A percentile compares a stretch with the other conserved stretches of the same genome.
These are phyloP conservation scores for Diplazon laetatorius DNA, from an alignment of 2,888 invertebrate genomes.

Conservation along the genomic window DNA sequence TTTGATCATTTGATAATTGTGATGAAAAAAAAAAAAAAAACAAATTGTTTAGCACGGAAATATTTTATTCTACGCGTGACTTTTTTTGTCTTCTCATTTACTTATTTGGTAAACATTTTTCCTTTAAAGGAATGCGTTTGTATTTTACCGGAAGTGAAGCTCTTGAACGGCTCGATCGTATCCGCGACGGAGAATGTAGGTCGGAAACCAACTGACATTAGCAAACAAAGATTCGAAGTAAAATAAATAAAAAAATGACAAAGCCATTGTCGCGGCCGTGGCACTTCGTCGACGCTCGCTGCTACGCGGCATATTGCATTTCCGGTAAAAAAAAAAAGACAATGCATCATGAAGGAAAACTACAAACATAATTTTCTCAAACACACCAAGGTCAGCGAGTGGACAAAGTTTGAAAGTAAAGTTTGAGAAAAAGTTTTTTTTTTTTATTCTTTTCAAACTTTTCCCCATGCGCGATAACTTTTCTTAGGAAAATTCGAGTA, in stretches of 20 bases:
- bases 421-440: too few species aligned
- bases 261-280: neutral
- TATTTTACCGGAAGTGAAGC: neutral
- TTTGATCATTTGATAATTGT: too few species aligned
- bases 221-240: conserved; percentile 11
- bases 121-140: neutral
- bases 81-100: too few species aligned
- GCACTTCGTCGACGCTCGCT: neutral
- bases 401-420: neutral
- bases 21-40: too few species aligned
- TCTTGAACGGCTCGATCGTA: conserved; percentile 6
- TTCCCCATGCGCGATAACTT: conserved; percentile 1
- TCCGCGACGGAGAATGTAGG: conserved; percentile 7
- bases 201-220: conserved; percentile 4
- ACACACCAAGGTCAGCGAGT: neutral
- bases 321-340: neutral
- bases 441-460: too few species aligned
- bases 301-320: neutral
- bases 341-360: neutral
- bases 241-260: neutral
- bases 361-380: neutral
- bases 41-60: too few species aligned
- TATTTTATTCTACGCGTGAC: too few species aligned
- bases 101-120: neutral
- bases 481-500: neutral